Percentiles rank a stretch among this genome's conserved stretches.
These are phyloP conservation scores for Syritta pipiens DNA, from an alignment of 2,888 invertebrate species.

Conservation along the genomic window DNA sequence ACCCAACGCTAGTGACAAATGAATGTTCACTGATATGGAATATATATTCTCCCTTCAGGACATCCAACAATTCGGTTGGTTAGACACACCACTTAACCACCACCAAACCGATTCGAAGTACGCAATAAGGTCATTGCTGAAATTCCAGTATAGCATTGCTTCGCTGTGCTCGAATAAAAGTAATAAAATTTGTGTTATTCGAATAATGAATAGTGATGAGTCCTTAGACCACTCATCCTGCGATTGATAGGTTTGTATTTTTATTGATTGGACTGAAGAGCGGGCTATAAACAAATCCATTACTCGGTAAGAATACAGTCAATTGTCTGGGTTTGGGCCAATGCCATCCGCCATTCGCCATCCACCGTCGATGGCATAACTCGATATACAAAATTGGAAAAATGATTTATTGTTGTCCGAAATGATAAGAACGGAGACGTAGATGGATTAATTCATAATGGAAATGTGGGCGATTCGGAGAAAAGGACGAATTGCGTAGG, in stretches of 20 bases:
- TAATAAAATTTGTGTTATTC: constrained; percentile 29
- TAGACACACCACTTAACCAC: constrained; percentile 9
- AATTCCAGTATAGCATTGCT: constrained; percentile 7
- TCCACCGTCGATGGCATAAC: constrained; percentile 26
- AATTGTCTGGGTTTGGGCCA: constrained; percentile 31
- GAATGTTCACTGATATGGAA: constrained; percentile 25
- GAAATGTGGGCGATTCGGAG: neutral
- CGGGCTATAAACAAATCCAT: constrained; percentile 4
- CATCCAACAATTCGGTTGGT: neutral
- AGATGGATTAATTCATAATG: constrained; percentile 18
- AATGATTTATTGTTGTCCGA: constrained; percentile 39
- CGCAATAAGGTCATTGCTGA: constrained; percentile 3
- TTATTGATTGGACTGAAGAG: constrained; percentile 30
- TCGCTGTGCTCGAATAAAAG: neutral
- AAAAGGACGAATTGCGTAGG: no score
- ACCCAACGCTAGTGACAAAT: constrained; percentile 33
- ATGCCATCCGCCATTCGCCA: no score
- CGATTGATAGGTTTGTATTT: constrained; percentile 17
- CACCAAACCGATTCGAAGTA: constrained; percentile 15
- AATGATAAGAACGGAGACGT: neutral
- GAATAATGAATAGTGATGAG: constrained; percentile 38
- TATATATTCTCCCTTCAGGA: neutral
- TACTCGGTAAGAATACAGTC: constrained; percentile 33
- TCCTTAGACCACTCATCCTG: neutral
- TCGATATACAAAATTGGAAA: constrained; percentile 40